Evolutionary conservation across 1,140 invertebrate genomes (phyloP).

Genomic region (Drosophila quadrilineata): DNA sequence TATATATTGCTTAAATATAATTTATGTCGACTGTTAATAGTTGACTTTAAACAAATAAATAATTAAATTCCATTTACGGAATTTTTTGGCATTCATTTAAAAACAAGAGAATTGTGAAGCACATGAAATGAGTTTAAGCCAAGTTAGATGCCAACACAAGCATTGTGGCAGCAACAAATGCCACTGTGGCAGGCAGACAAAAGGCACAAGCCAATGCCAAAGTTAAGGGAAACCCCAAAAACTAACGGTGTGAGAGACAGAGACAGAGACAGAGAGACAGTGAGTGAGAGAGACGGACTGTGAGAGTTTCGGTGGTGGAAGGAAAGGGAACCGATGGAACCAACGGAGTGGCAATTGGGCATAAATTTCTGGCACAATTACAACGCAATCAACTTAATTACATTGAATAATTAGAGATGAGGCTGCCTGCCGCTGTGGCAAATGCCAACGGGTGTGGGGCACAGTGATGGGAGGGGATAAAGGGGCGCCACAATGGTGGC

Average conservation of each 20-base stretch:
- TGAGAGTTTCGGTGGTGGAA: neutral
- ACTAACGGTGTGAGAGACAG: neutral
- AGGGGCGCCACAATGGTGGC: neutral
- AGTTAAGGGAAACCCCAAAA: slow-evolving; percentile 14
- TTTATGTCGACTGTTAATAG: too few relatives aligned
- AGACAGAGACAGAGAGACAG: neutral
- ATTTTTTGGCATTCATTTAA: too few relatives aligned
- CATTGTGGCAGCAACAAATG: slow-evolving; percentile 1
- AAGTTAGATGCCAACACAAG: neutral
- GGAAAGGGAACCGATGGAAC: slow-evolving; percentile 1
- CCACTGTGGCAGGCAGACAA: neutral
- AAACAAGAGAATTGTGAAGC: too few relatives aligned
- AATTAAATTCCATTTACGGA: too few relatives aligned
- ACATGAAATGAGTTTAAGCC: too few relatives aligned
- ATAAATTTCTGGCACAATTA: slow-evolving; percentile 65
- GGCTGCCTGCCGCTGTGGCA: slow-evolving; percentile 11
- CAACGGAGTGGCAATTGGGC: slow-evolving; percentile 46
- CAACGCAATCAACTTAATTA: slow-evolving; percentile 69
- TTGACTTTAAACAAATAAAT: too few relatives aligned
- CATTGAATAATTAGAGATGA: slow-evolving; percentile 66
- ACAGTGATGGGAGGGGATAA: neutral
- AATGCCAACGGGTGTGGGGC: neutral
- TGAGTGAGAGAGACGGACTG: neutral
- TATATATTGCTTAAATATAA: too few relatives aligned
- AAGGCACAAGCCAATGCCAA: slow-evolving; percentile 5